phyloP scores from a whole-genome alignment of 1,140 invertebrate genomes.

The Drosophila carrolli region DNA sequence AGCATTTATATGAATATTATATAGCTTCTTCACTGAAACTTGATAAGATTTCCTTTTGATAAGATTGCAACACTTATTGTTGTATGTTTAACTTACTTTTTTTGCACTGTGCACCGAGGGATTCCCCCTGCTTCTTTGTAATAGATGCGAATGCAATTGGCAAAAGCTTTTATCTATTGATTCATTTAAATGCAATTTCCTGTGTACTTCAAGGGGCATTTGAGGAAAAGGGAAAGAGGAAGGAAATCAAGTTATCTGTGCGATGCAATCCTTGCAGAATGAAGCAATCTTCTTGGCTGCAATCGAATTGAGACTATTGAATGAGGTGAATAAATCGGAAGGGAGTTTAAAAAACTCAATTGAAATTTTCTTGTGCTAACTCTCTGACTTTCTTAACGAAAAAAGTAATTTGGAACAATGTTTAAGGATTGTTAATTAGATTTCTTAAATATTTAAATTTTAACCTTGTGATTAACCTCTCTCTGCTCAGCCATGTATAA shows the following conservation, averaged over 20 bases:
- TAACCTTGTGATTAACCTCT: too few relatives aligned
- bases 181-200: slow-evolving; percentile 75
- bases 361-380: background rate
- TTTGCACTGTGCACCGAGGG: slow-evolving; percentile 8
- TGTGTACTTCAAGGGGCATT: slow-evolving; percentile 35
- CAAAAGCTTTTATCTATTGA: slow-evolving; percentile 78
- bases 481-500: too few relatives aligned
- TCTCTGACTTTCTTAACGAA: background rate
- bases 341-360: slow-evolving; percentile 13
- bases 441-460: background rate
- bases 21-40: background rate
- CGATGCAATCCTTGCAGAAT: slow-evolving; percentile 39
- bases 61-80: slow-evolving; percentile 8
- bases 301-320: slow-evolving; percentile 46
- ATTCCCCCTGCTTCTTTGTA: slow-evolving; percentile 22
- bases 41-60: slow-evolving; percentile 21
- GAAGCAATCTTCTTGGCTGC: slow-evolving; percentile 38
- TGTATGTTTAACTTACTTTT: background rate
- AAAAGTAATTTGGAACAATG: background rate
- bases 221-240: background rate
- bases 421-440: background rate
- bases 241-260: slow-evolving; percentile 47
- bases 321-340: slow-evolving; percentile 13
- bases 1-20: too few relatives aligned
- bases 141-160: slow-evolving; percentile 66